Evolutionary conservation across 2,888 invertebrate genomes (phyloP).

Genomic region (Mongoloraphidia duomilia): DNA sequence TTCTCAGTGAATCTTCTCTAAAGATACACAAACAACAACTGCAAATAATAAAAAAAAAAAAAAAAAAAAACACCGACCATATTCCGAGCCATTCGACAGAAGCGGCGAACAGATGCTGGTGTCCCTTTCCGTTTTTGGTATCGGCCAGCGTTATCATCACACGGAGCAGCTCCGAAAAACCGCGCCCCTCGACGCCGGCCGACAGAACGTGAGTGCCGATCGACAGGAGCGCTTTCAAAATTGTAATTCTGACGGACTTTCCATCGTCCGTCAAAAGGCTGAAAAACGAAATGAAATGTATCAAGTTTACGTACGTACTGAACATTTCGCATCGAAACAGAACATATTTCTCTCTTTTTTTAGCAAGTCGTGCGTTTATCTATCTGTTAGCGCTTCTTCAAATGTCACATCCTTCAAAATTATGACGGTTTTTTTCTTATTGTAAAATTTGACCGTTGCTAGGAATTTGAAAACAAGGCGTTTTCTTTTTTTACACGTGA

Average conservation of each 20-base stretch:
- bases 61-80: conserved; percentile 32
- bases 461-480: too few relatives aligned
- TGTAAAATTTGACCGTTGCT: too few relatives aligned
- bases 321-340: too few relatives aligned
- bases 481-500: too few relatives aligned
- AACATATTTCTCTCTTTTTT: too few relatives aligned
- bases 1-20: neutral
- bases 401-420: too few relatives aligned
- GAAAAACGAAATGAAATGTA: neutral
- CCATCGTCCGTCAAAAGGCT: neutral
- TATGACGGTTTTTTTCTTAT: too few relatives aligned
- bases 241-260: conserved; percentile 28
- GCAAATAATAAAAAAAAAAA: conserved; percentile 4
- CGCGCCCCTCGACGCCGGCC: conserved; percentile 48
- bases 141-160: conserved; percentile 76
- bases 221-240: conserved; percentile 59
- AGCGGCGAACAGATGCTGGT: conserved; percentile 65
- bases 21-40: neutral
- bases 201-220: conserved; percentile 52
- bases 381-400: too few relatives aligned
- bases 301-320: neutral
- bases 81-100: conserved; percentile 66
- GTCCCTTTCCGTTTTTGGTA: conserved; percentile 68
- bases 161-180: conserved; percentile 63
- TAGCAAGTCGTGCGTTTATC: too few relatives aligned